Percentiles rank a stretch among this genome's conserved stretches.
phyloP scores from a whole-genome alignment of 37 sponge, comb jelly and placozoan species.

The Crambe crambe region DNA sequence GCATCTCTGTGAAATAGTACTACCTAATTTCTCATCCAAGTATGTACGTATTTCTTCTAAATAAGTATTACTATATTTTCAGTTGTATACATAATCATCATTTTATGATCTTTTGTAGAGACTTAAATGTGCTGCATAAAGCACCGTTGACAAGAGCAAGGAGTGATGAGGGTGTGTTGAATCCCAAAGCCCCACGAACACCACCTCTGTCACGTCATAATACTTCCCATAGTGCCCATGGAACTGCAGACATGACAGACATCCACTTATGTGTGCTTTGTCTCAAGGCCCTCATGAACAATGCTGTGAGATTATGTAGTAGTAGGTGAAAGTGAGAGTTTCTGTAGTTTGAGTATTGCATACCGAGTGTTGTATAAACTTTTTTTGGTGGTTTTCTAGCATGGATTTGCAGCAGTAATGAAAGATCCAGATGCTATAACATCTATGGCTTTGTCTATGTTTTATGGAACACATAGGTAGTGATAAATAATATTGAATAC shows the following conservation, averaged over 20 bases:
- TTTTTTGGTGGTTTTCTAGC: too few relatives aligned
- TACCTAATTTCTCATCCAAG: too few relatives aligned
- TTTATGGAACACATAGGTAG: slow-evolving; percentile 72
- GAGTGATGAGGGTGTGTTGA: background rate
- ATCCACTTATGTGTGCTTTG: slow-evolving; percentile 86
- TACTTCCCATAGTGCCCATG: too few relatives aligned
- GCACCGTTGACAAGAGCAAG: background rate
- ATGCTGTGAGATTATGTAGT: slow-evolving; percentile 38
- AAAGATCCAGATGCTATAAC: slow-evolving; percentile 69
- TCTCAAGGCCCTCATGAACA: slow-evolving; percentile 89
- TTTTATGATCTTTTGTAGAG: background rate
- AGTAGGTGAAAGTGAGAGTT: background rate
- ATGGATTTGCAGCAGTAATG: slow-evolving; percentile 80
- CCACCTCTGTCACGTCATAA: background rate
- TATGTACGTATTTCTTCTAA: too few relatives aligned
- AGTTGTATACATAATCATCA: background rate
- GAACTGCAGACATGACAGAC: slow-evolving; percentile 26
- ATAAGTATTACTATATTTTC: background rate
- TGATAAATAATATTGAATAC: background rate
- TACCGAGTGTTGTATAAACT: background rate
- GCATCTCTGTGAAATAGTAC: background rate
- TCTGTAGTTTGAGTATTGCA: background rate
- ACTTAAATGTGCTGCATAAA: background rate
- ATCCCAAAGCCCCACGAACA: background rate
- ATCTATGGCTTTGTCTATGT: slow-evolving; percentile 71